A percentile compares a stretch with the other conserved stretches of the same genome.
Evolutionary conservation across 2,888 invertebrate genomes (phyloP).

Genomic region (Lingula anatina): DNA sequence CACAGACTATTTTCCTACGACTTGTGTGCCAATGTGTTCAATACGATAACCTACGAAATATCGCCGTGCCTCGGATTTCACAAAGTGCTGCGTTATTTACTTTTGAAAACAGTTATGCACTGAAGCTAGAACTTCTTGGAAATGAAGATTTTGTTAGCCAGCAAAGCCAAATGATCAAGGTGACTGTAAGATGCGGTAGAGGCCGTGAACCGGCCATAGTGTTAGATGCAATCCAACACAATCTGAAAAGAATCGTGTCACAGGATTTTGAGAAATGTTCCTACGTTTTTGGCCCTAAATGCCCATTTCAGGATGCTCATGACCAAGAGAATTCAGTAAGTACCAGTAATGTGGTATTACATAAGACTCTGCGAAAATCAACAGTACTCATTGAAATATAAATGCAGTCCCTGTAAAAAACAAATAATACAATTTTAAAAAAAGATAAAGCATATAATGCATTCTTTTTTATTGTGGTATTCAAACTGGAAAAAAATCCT

Average conservation of each 20-base stretch:
- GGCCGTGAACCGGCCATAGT: constrained; percentile 4
- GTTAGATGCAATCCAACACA: constrained; percentile 10
- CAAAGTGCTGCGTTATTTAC: constrained; percentile 17
- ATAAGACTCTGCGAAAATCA: too few relatives aligned
- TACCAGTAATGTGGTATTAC: too few relatives aligned
- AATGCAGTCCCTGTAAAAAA: too few relatives aligned
- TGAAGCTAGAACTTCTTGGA: constrained; percentile 15
- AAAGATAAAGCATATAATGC: too few relatives aligned
- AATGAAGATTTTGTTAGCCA: constrained; percentile 4
- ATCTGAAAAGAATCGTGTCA: constrained; percentile 13
- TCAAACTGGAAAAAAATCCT: too few relatives aligned
- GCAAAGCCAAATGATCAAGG: constrained; percentile 9
- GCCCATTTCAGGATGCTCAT: constrained; percentile 16
- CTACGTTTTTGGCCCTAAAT: constrained; percentile 15
- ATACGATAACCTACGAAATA: too few relatives aligned
- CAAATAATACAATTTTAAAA: too few relatives aligned
- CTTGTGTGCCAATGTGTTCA: constrained; percentile 16
- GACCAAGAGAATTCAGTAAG: constrained; percentile 4
- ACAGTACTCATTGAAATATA: too few relatives aligned
- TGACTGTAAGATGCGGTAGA: constrained; percentile 10
- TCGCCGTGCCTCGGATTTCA: too few relatives aligned
- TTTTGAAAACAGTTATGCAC: constrained; percentile 10
- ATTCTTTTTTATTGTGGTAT: too few relatives aligned
- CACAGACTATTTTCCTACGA: constrained; percentile 14
- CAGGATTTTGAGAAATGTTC: constrained; percentile 17